A percentile compares a stretch with the other conserved stretches of the same genome.
phyloP scores from a whole-genome alignment of 2,888 invertebrate genomes.

The Eledone cirrhosa region DNA sequence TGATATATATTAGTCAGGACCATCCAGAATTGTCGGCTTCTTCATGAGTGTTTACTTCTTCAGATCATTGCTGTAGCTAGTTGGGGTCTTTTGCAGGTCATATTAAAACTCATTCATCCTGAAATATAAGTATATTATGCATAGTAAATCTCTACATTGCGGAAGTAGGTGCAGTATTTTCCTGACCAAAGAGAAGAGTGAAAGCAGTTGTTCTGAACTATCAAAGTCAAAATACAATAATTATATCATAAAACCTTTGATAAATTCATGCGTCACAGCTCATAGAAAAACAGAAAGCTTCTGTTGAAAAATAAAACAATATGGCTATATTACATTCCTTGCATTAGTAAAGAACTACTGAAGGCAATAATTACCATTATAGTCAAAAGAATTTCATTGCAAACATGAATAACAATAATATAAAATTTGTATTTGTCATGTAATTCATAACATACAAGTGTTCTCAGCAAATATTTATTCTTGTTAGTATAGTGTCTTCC shows the following conservation, averaged over 20 bases:
- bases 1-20: slow-evolving; percentile 12
- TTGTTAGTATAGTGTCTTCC: too few relatives aligned
- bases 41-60: slow-evolving; percentile 21
- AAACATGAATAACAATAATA: too few relatives aligned
- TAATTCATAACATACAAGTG: too few relatives aligned
- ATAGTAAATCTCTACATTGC: slow-evolving; percentile 24
- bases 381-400: too few relatives aligned
- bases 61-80: slow-evolving; percentile 24
- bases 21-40: slow-evolving; percentile 17
- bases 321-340: too few relatives aligned
- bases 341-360: too few relatives aligned
- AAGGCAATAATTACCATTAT: too few relatives aligned
- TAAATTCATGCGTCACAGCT: not conserved
- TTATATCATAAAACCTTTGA: slow-evolving; percentile 24
- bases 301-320: too few relatives aligned
- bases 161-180: slow-evolving; percentile 22
- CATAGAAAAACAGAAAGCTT: too few relatives aligned
- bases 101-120: slow-evolving; percentile 16
- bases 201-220: too few relatives aligned
- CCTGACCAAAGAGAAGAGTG: not conserved
- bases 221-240: slow-evolving; percentile 17
- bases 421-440: too few relatives aligned
- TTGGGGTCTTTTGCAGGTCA: slow-evolving; percentile 24
- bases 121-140: slow-evolving; percentile 27
- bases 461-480: too few relatives aligned